Base-by-base conservation (phyloP, 1,140 invertebrate genomes). In the Pseudoatta argentina region DNA sequence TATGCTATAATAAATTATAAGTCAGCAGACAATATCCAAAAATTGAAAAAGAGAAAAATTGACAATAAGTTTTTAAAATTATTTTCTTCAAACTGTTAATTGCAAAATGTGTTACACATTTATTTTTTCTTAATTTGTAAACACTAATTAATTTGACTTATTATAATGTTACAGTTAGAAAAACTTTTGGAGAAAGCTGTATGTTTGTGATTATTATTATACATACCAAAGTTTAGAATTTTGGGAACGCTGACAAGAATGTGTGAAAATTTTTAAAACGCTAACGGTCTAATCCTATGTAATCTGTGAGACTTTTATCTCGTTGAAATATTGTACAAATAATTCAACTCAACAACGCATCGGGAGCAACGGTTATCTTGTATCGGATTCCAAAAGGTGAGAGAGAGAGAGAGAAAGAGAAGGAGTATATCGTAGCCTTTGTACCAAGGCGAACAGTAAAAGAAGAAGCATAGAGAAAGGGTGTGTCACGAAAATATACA, bases 401-500 rank as follows among this genome's bases (percentile, higher is more conserved):
- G 3, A 18, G 2, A 21, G 21, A 27, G 27, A 63, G 6, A 63
- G 1, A 48, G 8, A 48, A 3, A 67, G 34, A 63, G 66, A 69
- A 14, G 21, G 12, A 61, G 10, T 55, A 4, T 8, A 30, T 30
- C 34, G 27, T 51, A 27, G 44, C 34, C 14, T 8, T 59, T 30
- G 55, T 16, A 21, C 16, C 51, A 7, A 61, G 21, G 12, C 5
- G 7, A 2, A 83, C 21, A 51, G 64, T 16, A 67, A 86, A 78
- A 55, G 18, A 44, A 78, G 16, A 78, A 85, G 44, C 51, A 61
- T 51, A 55, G 53, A 61, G n/a, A 39, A 48, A 87, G 66, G 87
- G 55, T 87, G 85, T 63, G 88, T 87, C 61, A 66, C 64, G 71
- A 73, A 75, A 24, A 57, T 59, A 44, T 76, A 21, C 59, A 77